A percentile compares a stretch with the other conserved stretches of the same genome.
These are phyloP conservation scores for Tetragnatha montana DNA, from an alignment of 2,888 invertebrate genomes.

Conservation along the genomic window DNA sequence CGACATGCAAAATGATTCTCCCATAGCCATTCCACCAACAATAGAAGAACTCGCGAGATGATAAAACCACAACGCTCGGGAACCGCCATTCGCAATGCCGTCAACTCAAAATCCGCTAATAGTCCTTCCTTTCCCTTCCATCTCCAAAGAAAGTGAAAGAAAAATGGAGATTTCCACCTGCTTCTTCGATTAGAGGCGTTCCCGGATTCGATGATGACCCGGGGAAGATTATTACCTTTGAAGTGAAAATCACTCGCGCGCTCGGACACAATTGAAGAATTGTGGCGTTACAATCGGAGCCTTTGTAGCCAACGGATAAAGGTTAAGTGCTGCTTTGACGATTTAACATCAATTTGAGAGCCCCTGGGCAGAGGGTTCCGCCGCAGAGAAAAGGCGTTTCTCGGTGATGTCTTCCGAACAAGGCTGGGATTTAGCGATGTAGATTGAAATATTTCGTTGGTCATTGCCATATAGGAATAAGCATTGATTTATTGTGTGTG, in stretches of 20 bases:
- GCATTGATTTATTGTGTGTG: too few species aligned
- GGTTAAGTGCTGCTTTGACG: background rate
- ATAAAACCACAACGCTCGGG: background rate
- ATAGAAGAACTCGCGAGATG: background rate
- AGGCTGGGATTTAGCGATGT: too few species aligned
- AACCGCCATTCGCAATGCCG: background rate
- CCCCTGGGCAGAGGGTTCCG: background rate
- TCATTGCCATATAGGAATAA: too few species aligned
- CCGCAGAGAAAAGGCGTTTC: background rate
- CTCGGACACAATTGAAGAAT: background rate
- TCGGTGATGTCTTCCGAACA: too few species aligned
- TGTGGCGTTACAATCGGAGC: background rate
- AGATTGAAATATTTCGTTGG: too few species aligned
- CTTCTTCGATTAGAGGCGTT: conserved; percentile 44
- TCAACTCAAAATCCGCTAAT: background rate
- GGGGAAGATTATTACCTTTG: conserved; percentile 42
- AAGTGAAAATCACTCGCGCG: conserved; percentile 20
- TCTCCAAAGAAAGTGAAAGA: background rate
- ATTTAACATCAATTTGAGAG: background rate
- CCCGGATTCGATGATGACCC: conserved; percentile 52
- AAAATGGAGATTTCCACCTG: conserved; percentile 52
- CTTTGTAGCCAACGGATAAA: background rate
- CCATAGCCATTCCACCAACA: background rate
- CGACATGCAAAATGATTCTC: background rate
- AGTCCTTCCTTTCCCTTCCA: background rate